Evolutionary conservation across 2,888 invertebrate species (phyloP), one percentile per base, ranked within the genome.

Genomic region (Cryptocheilus praepositus): DNA sequence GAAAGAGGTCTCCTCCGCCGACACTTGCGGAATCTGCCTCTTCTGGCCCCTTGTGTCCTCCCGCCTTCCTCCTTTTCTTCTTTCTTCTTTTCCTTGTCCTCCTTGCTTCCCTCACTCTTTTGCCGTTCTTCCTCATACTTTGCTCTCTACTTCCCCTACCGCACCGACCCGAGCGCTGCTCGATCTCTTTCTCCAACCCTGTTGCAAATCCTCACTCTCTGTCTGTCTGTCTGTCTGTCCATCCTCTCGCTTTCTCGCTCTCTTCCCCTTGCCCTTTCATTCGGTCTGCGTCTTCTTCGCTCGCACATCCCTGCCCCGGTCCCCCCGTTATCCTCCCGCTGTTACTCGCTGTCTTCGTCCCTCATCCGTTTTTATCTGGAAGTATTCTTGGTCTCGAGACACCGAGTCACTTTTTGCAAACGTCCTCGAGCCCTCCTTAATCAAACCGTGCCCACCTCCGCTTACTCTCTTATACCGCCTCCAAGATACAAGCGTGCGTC

Each of bases 401-500:
- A 77, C 72, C 77, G 76, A 49, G 49, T 79, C 77, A 78, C 80
- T 83, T 83, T 83, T 82, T 83, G 79, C 79, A 79, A 79, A 79
- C 73, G 76, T 78, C 81, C 73, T 71, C 73, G 73, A 73, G 75
- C 74, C 76, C 81, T 80, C 80, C 80, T 83, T 80, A 81, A 82
- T 83, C 83, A 82, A 81, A 83, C 81, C 77, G 80, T 77, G 75
- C 77, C 81, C 80, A 80, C 82, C 80, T 80, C 79, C 77, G 80
- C 76, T 80, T 77, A 74, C 76, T 74, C 74, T 71, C 73, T 71
- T 73, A 77, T 72, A 64, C 77, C 72, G 75, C 72, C 74, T 28
- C 36, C 25, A 60, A 61, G 63, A 60, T 67, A 70, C 71, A 25
- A 36, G 11, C 36, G 11, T 55, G 69, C 67, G 63, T 51, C 54